Evolutionary conservation across 1,140 invertebrate genomes (phyloP), one percentile per base, ranked within the genome.

Genomic region (Anastatus disparis): DNA sequence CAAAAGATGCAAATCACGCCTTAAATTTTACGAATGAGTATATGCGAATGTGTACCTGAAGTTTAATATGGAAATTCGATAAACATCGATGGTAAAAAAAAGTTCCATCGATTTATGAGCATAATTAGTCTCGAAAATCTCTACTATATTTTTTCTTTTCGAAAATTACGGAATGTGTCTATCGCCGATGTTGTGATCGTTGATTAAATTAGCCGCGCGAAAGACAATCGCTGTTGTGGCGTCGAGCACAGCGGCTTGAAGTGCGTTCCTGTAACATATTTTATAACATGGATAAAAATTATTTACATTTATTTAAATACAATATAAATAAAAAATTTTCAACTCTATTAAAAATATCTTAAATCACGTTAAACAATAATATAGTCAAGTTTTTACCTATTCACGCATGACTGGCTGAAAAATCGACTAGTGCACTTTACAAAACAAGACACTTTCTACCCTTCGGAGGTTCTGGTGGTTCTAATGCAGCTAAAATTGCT

Each of bases 401-500:
- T 64, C 42, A 55, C 53, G 22, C 58, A 64, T 66, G 58, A 55
- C 55, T 64, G 46, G 20, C 27, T 63, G 55, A 40, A 62, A 48
- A 66, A 59, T 67, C 40, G 63, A 67, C 72, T 74, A 66, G 56
- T 70, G 67, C 50, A 42, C 61, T 75, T 85, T 95, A 98, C 81
- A 98, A 89, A 79, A 98, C 88, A 74, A 91, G 89, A 89, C 97
- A 98, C 85, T 93, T 96, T 90, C 91, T 93, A 87, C 92, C 94
- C 87, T 95, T 97, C 52, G 93, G 91, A 50, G 93, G 94, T 82
- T 97, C 95, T 83, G 97, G 97, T 22, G 97, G 97, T 86, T 98
- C 96, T 76, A 99, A 84, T 35, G 97, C 97, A 53, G 98, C 98
- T 72, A 99, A 86, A 79, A 99, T 99, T 48, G 98, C 98, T 88